Base-by-base conservation (phyloP, 1,140 invertebrate species). In the Lepidurus arcticus region DNA sequence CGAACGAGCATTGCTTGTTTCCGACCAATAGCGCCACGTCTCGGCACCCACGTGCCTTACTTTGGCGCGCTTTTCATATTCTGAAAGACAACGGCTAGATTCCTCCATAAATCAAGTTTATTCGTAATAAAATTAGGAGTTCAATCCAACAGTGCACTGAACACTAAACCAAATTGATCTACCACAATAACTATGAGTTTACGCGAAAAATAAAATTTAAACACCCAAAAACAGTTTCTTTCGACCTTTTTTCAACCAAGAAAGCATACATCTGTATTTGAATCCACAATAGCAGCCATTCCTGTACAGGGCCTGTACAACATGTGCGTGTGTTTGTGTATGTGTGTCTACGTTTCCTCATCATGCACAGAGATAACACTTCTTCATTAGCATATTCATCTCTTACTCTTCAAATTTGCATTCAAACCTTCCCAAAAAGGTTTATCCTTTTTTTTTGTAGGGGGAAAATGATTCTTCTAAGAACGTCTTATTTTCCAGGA, bases 201-300 rank as follows among this genome's bases (percentile, higher is more conserved):
- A 4, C 1, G 34, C 1, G 34, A 34, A 34, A 34, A 34, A 4
- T 1, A 34, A 1, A 34, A 34, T 34, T 34, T 4, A 34, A 34
- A 3, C 2, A 2, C 34, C 34, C 2, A 2, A 34, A 34, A 34
- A 34, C 34, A 34, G 34, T 34, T 34, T 34, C 34, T 34, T 34
- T 26, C 26, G 26, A 26, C 2, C 47, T n/a, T n/a, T n/a, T 65
- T 65, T 65, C 53, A 65, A 65, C 53, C 53, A 65, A 65, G 53
- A 65, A 65, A 65, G 53, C 53, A 65, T 65, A 65, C n/a, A 65
- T 21, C 53, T 65, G 53, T 65, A 65, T 65, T 65, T 65, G 21
- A 65, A 65, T 65, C 53, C 53, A 65, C 53, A 65, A 65, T 65
- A 16, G 53, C 53, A 65, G 53, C 53, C 53, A n/a, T 65, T 65